Evolutionary conservation across 2,888 invertebrate species (phyloP).

Genomic region (Spodoptera exigua): DNA sequence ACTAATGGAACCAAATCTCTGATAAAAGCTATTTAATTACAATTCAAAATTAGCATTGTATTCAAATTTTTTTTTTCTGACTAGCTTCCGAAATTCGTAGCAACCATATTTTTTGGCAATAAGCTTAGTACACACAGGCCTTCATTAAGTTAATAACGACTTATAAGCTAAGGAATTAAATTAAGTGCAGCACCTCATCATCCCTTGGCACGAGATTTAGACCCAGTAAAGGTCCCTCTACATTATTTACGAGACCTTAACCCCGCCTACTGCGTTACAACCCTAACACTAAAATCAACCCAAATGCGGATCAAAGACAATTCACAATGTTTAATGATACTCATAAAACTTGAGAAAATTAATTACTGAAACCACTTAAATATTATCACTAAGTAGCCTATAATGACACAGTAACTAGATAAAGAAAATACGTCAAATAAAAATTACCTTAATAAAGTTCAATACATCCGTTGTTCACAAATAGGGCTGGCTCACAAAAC

Average conservation of each 20-base stretch:
- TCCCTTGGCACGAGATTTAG: slow-evolving; percentile 24
- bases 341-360: slow-evolving; percentile 41
- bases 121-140: slow-evolving; percentile 4
- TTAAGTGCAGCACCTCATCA: slow-evolving; percentile 46
- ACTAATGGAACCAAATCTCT: too few species aligned
- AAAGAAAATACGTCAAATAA: slow-evolving; percentile 41
- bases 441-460: slow-evolving; percentile 63
- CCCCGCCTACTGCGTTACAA: slow-evolving; percentile 30
- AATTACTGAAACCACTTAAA: slow-evolving; percentile 22
- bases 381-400: slow-evolving; percentile 8
- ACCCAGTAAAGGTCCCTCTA: slow-evolving; percentile 34
- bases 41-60: too few species aligned
- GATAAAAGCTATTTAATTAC: too few species aligned
- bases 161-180: slow-evolving; percentile 22
- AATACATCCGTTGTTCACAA: slow-evolving; percentile 65
- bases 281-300: slow-evolving; percentile 38
- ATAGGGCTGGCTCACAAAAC: slow-evolving; percentile 76
- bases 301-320: slow-evolving; percentile 32
- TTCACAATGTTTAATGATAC: slow-evolving; percentile 28
- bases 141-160: slow-evolving; percentile 12
- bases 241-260: slow-evolving; percentile 53
- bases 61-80: too few species aligned
- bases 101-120: too few species aligned
- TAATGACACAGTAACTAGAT: slow-evolving; percentile 23
- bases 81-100: too few species aligned